Base-by-base conservation (phyloP, 2,797 vertebrate genomes). In the Gambelia wislizenii region DNA sequence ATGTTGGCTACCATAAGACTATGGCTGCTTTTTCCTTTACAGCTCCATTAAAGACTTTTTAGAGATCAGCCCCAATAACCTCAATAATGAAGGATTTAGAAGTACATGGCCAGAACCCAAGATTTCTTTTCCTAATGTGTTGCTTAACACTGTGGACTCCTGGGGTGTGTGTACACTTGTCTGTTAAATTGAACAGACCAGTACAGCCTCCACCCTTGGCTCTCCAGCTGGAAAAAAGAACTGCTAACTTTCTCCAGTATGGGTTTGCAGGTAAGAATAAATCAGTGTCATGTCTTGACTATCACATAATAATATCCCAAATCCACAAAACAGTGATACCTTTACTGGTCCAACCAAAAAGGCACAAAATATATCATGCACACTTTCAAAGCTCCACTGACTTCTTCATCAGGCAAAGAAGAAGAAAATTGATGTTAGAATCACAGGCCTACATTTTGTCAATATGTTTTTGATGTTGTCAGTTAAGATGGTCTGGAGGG, bases 251-350 rank as follows among this genome's bases (percentile, higher is more conserved):
- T 7, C 42, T 92, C 12, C 69, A 83, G 75, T 78, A 83, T 93
- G 94, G 49, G 0, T 94, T 95, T 72, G 87, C 91, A 59, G 82
- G 92, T 92, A 87, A 87, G 20, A 69, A 0, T 83, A 72, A 88
- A 54, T 76, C 20, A 22, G 36, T 44, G 16, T 22, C 56, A 59
- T 59, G 18, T 59, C 56, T 59, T 22, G 20, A 1, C 4, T 36
- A 67, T 36, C 4, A n/a, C n/a, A n/a, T n/a, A n/a, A n/a, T n/a
- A n/a, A n/a, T n/a, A n/a, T n/a, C n/a, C n/a, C n/a, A n/a, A n/a
- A n/a, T n/a, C n/a, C n/a, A n/a, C n/a, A n/a, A n/a, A n/a, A n/a
- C n/a, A n/a, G n/a, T n/a, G n/a, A n/a, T n/a, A n/a, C n/a, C n/a
- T n/a, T n/a, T n/a, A n/a, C n/a, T n/a, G n/a, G n/a, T n/a, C n/a